phyloP scores from a whole-genome alignment of 1,140 invertebrate genomes.

The Hirudo medicinalis region DNA sequence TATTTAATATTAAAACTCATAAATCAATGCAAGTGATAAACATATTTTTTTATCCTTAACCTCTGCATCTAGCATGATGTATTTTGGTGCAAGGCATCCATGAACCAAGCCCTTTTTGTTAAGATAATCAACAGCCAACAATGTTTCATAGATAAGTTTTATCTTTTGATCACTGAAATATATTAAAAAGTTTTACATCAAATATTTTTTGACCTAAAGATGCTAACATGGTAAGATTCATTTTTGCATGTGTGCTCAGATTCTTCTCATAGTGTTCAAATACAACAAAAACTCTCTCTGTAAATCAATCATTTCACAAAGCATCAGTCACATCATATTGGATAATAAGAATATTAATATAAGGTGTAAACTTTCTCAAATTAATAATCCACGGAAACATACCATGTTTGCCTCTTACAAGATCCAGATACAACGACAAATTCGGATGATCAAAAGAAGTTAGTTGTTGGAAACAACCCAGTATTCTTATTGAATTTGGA shows the following conservation, averaged over 20 bases:
- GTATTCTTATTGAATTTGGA: constrained; percentile 84
- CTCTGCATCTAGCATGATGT: constrained; percentile 61
- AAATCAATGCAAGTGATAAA: too few relatives aligned
- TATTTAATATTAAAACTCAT: background rate
- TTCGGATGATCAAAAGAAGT: constrained; percentile 65
- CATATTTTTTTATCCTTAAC: constrained; percentile 28
- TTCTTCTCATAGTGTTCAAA: constrained; percentile 67
- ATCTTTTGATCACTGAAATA: constrained; percentile 44
- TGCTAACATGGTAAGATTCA: constrained; percentile 16
- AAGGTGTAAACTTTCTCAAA: background rate
- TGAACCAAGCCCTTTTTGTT: constrained; percentile 61
- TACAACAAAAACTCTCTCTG: constrained; percentile 77
- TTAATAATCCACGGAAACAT: constrained; percentile 29
- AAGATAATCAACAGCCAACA: constrained; percentile 59
- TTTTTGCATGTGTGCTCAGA: constrained; percentile 31
- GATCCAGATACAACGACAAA: constrained; percentile 76
- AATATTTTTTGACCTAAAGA: constrained; percentile 13
- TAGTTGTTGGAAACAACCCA: constrained; percentile 70
- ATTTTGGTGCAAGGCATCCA: constrained; percentile 65
- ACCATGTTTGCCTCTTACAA: constrained; percentile 87
- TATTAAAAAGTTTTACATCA: constrained; percentile 16
- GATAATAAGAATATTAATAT: background rate
- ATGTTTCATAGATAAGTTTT: constrained; percentile 54
- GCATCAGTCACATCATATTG: background rate
- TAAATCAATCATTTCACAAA: constrained; percentile 35